Evolutionary conservation across 2,888 invertebrate genomes (phyloP), one percentile per base, ranked within the genome.

Genomic region (Drosophila prolongata): DNA sequence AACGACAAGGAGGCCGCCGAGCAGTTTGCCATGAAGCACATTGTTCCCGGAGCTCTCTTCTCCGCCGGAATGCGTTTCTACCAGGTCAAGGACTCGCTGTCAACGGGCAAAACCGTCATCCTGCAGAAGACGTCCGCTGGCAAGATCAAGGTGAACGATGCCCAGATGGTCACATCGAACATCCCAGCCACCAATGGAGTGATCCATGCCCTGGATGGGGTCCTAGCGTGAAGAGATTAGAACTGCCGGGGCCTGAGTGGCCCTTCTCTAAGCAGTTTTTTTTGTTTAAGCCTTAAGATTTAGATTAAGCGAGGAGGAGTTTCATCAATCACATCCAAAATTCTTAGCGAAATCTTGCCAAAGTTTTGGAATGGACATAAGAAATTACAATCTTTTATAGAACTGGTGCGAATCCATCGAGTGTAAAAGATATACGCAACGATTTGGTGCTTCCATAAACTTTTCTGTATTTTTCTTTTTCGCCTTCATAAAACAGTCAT

Each of bases 101-200:
- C 95, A 78, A 94, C 95, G 47, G 95, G 95, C 43, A 95, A 95
- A 76, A 95, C 96, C 8, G 93, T 97, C 14, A 96, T 96, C 55
- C 92, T 97, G 81, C 96, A 96, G 91, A 97, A 97, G 93, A 96
- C 92, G 1, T 92, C 91, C 19, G 90, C 91, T 94, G 97, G 97
- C 79, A 96, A 96, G 91, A 95, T 97, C 80, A 96, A 96, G 91
- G 95, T 96, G 76, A 97, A 97, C 92, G 96, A 96, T 90, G 95
- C 95, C 19, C 95, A 95, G 90, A 95, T 97, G 89, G 93, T 96
- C 71, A 96, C 97, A 53, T 96, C 96, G 91, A 97, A 97, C 92
- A 96, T 97, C 83, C 97, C 97, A 55, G 95, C 97, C 56, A 97
- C 97, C 57, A 97, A 97, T 91, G 97, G 97, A 79, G 97, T 97